Base-by-base conservation (phyloP, 2,113 vertebrate species). In the Balaeniceps rex region DNA sequence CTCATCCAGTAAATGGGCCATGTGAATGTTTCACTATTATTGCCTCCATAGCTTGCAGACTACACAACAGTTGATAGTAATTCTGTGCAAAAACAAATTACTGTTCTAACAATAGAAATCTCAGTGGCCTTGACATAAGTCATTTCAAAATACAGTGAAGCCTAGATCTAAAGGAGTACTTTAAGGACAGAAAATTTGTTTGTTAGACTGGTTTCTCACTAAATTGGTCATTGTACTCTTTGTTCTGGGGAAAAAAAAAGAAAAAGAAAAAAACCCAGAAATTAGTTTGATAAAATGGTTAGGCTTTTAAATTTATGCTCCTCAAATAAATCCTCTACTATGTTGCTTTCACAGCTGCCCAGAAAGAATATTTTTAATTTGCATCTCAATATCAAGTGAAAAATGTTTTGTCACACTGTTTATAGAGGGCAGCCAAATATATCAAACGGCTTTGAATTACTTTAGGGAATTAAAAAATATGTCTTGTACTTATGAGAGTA, bases 1-100 rank as follows among this genome's bases (percentile, higher is more conserved):
- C 94, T 98, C 90, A 96, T 97, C 78, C 93, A 96, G 74, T 94
- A 98, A 98, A 98, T 96, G 93, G 92, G 82, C 91, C 51, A 3
- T 98, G 95, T 86, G 87, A 97, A 93, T 93, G 19, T 94, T 97
- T 97, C 88, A 66, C 79, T 96, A 11, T 97, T 98, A 97, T 93
- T 95, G 68, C 93, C 74, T 92, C 69, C 64, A 90, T 90, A 96
- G 83, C 92, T 98, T 13, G 19, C 80, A 91, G 79, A 94, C 75
- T 90, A 42, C 31, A 72, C 49, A 96, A 94, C 34, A 82, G 72
- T 96, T 96, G 47, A 83, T 93, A 96, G 68, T 83, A 96, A 97
- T 96, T 97, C 64, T 76, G 14, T 55, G 72, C 70, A 82, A 90
- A 96, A 97, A 40, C 78, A 97, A 97, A 97, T 98, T 94, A 93